phyloP scores from a whole-genome alignment of 1,140 invertebrate genomes.

The Euwallacea fornicatus region DNA sequence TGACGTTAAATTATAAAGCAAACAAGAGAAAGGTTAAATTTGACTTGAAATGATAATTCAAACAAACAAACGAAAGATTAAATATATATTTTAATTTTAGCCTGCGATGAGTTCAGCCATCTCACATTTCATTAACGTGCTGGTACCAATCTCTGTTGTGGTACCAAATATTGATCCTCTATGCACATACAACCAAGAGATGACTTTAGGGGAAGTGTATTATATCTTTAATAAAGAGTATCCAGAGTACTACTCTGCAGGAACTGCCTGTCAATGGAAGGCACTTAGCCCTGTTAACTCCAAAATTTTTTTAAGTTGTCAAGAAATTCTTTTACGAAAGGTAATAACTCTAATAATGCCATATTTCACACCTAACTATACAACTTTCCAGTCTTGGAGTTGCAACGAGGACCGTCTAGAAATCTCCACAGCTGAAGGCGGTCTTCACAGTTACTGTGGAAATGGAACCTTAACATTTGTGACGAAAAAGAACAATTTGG shows the following conservation, averaged over 20 bases:
- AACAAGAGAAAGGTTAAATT: too few relatives aligned
- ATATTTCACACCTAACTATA: too few relatives aligned
- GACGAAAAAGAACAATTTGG: slow-evolving; percentile 54
- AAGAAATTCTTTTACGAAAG: slow-evolving; percentile 54
- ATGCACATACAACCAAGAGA: slow-evolving; percentile 44
- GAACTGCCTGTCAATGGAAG: slow-evolving; percentile 57
- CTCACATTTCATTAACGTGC: slow-evolving; percentile 32
- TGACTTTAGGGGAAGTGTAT: slow-evolving; percentile 52
- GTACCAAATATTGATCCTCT: slow-evolving; percentile 35
- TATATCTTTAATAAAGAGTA: slow-evolving; percentile 58
- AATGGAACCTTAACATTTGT: slow-evolving; percentile 52
- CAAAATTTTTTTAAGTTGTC: slow-evolving; percentile 47
- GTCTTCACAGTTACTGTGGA: slow-evolving; percentile 58
- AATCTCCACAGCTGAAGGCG: slow-evolving; percentile 53
- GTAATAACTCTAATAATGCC: slow-evolving; percentile 49
- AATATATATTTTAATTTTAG: too few relatives aligned
- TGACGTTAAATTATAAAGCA: too few relatives aligned
- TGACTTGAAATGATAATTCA: too few relatives aligned
- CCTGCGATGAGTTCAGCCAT: neutral
- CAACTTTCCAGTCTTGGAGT: too few relatives aligned
- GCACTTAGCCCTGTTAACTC: slow-evolving; percentile 54
- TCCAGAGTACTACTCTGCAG: slow-evolving; percentile 53
- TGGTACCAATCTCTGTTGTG: slow-evolving; percentile 38
- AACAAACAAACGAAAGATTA: too few relatives aligned
- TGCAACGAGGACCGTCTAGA: slow-evolving; percentile 55